Percentiles rank a stretch among this genome's conserved stretches.
phyloP scores from a whole-genome alignment of 1,140 invertebrate species.

The Drosophila carrolli region DNA sequence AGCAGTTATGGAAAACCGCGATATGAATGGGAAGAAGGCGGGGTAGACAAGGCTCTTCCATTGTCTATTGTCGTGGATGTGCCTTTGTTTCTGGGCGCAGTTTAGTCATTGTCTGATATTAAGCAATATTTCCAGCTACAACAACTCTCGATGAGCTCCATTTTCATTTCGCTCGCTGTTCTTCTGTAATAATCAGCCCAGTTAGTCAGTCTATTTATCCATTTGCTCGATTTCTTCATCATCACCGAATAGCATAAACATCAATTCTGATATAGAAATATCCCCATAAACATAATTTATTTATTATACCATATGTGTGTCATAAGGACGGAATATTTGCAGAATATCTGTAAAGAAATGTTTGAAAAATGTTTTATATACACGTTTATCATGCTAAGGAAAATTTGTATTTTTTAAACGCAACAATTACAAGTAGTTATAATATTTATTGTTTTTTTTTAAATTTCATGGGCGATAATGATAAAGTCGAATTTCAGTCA shows the following conservation, averaged over 20 bases:
- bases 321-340: conserved; percentile 11
- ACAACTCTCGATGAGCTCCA: conserved; percentile 21
- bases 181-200: conserved; percentile 14
- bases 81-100: conserved; percentile 49
- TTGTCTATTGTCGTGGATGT: conserved; percentile 54
- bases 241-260: conserved; percentile 14
- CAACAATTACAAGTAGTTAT: too few species aligned
- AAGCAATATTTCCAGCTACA: conserved; percentile 46
- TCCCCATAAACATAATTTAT: conserved; percentile 24
- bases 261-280: background rate
- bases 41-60: conserved; percentile 27
- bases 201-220: conserved; percentile 23
- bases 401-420: too few species aligned
- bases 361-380: background rate
- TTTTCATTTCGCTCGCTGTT: conserved; percentile 16
- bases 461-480: too few species aligned
- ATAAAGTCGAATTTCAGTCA: too few species aligned
- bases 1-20: conserved; percentile 37
- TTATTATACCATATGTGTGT: conserved; percentile 30
- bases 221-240: conserved; percentile 40
- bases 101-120: conserved; percentile 61
- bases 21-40: background rate
- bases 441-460: too few species aligned
- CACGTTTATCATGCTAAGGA: background rate
- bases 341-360: background rate